Conservation (phyloP, 1,140 invertebrate genomes). For the Bacillus rossius region DNA sequence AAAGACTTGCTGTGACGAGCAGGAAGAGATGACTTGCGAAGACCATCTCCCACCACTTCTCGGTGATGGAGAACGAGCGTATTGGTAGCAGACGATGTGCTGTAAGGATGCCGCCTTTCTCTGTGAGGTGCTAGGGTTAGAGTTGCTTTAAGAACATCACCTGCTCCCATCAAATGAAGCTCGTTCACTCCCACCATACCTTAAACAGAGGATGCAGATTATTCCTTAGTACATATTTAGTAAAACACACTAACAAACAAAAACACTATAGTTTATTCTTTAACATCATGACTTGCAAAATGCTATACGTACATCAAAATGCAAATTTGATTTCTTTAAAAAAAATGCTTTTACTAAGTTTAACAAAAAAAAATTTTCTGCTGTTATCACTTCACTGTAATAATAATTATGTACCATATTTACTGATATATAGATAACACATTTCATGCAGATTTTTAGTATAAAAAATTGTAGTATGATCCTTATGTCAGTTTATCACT, state of each 20-base stretch:
- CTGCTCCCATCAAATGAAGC: constrained; percentile 34
- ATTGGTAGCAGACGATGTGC: constrained; percentile 29
- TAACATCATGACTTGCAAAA: no score
- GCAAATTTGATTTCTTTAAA: no score
- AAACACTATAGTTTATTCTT: no score
- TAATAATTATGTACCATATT: no score
- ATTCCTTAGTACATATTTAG: background rate
- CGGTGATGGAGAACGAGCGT: constrained; percentile 1
- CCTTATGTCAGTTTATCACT: no score
- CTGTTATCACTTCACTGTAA: no score
- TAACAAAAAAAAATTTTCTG: no score
- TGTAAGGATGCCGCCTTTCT: constrained; percentile 23
- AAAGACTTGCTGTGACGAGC: constrained; percentile 73
- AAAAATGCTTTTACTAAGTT: no score
- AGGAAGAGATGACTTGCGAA: constrained; percentile 44
- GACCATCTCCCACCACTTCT: constrained; percentile 9
- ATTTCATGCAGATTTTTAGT: no score
- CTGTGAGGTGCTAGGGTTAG: constrained; percentile 36
- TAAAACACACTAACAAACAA: background rate
- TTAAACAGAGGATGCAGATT: background rate
- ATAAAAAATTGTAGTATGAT: no score
- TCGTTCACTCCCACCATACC: constrained; percentile 27
- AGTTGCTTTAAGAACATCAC: constrained; percentile 40
- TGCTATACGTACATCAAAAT: no score
- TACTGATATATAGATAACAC: no score